phyloP scores from a whole-genome alignment of 2,888 invertebrate genomes.

The Drosophila testacea region DNA sequence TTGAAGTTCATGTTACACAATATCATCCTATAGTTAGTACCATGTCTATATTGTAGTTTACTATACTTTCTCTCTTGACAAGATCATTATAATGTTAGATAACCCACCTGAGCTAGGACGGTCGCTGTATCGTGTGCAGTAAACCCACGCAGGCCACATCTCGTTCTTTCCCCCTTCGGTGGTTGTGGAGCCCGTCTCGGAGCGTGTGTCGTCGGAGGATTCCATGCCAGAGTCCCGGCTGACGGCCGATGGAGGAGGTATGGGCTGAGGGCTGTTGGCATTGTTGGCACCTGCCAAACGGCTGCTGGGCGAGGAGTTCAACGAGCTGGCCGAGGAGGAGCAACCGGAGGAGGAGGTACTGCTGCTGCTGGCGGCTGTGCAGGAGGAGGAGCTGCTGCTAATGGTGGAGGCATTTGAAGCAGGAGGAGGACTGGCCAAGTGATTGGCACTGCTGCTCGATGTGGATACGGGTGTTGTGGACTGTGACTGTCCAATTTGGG shows the following conservation, averaged over 20 bases:
- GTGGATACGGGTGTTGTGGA: slow-evolving; percentile 40
- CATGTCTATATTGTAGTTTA: too few relatives aligned
- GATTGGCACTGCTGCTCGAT: slow-evolving; percentile 50
- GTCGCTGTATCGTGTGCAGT: slow-evolving; percentile 98
- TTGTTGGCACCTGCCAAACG: slow-evolving; percentile 67
- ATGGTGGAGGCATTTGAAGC: slow-evolving; percentile 72
- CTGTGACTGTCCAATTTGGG: slow-evolving; percentile 87
- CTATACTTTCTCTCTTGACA: not conserved
- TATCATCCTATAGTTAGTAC: too few relatives aligned
- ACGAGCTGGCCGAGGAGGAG: slow-evolving; percentile 70
- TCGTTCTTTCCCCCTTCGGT: slow-evolving; percentile 84
- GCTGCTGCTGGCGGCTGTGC: slow-evolving; percentile 54
- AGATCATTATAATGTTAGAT: not conserved
- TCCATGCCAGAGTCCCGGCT: slow-evolving; percentile 85
- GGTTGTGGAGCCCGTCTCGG: slow-evolving; percentile 84
- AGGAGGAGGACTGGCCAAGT: slow-evolving; percentile 69
- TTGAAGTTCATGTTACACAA: too few relatives aligned
- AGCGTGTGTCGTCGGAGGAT: slow-evolving; percentile 85
- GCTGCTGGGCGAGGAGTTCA: slow-evolving; percentile 78
- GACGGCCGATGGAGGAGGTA: slow-evolving; percentile 83
- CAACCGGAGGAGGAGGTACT: slow-evolving; percentile 64
- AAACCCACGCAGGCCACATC: slow-evolving; percentile 99
- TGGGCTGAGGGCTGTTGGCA: slow-evolving; percentile 83
- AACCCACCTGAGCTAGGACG: slow-evolving; percentile 94
- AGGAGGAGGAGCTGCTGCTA: slow-evolving; percentile 66